Conservation (phyloP, 1,140 invertebrate species). For the Halotydeus destructor region DNA sequence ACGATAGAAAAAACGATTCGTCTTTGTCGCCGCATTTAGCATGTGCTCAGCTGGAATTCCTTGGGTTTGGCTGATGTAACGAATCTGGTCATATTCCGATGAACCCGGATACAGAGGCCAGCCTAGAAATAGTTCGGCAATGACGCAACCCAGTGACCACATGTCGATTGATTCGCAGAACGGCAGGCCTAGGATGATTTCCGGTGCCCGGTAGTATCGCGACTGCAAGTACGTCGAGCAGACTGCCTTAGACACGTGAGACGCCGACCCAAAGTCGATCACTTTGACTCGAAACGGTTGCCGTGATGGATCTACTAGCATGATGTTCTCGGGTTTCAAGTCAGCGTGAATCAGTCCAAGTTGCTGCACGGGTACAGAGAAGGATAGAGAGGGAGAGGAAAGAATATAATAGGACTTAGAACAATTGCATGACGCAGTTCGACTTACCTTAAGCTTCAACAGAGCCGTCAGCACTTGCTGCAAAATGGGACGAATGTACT, state of each 20-base stretch:
- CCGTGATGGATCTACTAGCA: conserved; percentile 90
- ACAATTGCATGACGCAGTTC: background rate
- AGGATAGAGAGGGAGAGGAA: conserved; percentile 8
- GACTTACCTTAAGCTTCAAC: conserved; percentile 71
- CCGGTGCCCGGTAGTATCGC: conserved; percentile 92
- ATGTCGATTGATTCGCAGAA: conserved; percentile 99
- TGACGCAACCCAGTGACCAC: conserved; percentile 99
- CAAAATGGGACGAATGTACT: conserved; percentile 93
- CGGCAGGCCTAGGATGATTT: conserved; percentile 90
- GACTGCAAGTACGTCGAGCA: conserved; percentile 99
- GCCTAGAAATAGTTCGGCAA: conserved; percentile 94
- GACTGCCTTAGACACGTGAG: conserved; percentile 95
- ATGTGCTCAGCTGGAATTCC: conserved; percentile 92
- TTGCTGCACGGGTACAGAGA: conserved; percentile 42
- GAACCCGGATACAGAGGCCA: conserved; percentile 99
- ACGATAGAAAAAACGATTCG: conserved; percentile 92
- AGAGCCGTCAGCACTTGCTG: conserved; percentile 96
- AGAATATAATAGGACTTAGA: background rate
- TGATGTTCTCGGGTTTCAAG: conserved; percentile 98
- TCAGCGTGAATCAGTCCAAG: conserved; percentile 97
- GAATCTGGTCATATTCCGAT: conserved; percentile 98
- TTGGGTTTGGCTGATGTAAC: conserved; percentile 74
- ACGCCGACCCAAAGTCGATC: conserved; percentile 98
- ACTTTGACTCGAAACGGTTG: conserved; percentile 71
- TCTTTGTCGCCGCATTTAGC: conserved; percentile 96